phyloP scores from a whole-genome alignment of 2,888 invertebrate genomes.

The Drosophila siamana region DNA sequence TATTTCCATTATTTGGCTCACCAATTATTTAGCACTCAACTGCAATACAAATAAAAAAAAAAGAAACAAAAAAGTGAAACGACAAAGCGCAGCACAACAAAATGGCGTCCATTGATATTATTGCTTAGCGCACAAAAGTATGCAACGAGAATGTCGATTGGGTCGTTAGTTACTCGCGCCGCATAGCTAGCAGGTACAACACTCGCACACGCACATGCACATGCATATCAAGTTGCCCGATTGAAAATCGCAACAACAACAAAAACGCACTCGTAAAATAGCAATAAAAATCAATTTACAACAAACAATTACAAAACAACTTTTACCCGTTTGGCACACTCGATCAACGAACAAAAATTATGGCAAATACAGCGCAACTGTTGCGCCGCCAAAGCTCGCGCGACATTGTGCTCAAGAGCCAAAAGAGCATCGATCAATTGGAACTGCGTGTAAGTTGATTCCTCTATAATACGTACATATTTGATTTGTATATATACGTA shows the following conservation, averaged over 20 bases:
- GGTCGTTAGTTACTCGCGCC: slow-evolving; percentile 19
- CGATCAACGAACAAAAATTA: slow-evolving; percentile 79
- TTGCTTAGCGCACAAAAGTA: slow-evolving; percentile 43
- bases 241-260: slow-evolving; percentile 11
- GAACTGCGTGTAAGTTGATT: slow-evolving; percentile 90
- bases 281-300: background rate
- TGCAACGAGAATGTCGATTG: slow-evolving; percentile 40
- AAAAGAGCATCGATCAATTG: slow-evolving; percentile 93
- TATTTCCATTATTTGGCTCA: slow-evolving; percentile 10
- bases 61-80: background rate
- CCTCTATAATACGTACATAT: no score
- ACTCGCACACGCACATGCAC: slow-evolving; percentile 29
- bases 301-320: slow-evolving; percentile 17
- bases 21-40: slow-evolving; percentile 12
- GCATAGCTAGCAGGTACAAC: slow-evolving; percentile 33
- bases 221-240: slow-evolving; percentile 26
- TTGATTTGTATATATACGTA: no score
- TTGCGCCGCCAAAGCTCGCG: slow-evolving; percentile 95
- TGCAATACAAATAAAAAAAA: background rate
- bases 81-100: slow-evolving; percentile 1
- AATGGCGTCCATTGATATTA: slow-evolving; percentile 29
- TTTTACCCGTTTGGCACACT: slow-evolving; percentile 30
- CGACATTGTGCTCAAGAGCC: slow-evolving; percentile 88
- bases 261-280: slow-evolving; percentile 4
- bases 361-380: slow-evolving; percentile 96